These are phyloP conservation scores for Thunnus thynnus DNA, from an alignment of 2,113 vertebrate species.

Conservation along the genomic window DNA sequence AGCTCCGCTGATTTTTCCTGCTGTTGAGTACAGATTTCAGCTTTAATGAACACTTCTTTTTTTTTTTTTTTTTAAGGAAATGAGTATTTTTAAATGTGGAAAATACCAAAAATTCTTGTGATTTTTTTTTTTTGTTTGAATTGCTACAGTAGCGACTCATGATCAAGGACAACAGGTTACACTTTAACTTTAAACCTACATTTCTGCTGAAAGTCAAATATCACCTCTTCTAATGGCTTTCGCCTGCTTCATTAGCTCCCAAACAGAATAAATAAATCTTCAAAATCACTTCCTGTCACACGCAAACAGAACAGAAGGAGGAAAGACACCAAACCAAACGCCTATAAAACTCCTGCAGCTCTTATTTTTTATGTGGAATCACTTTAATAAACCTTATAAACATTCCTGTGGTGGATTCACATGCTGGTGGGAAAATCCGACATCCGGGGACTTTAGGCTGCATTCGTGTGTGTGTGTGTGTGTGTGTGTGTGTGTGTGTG, in stretches of 20 bases:
- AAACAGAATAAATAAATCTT: slow-evolving; percentile 6
- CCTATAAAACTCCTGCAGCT: neutral
- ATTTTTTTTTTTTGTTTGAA: neutral
- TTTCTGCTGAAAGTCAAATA: slow-evolving; percentile 33
- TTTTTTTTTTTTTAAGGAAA: too few relatives aligned
- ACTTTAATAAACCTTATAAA: slow-evolving; percentile 27
- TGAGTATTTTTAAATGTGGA: neutral
- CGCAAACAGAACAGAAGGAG: neutral
- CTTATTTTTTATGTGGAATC: neutral
- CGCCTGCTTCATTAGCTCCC: slow-evolving; percentile 12
- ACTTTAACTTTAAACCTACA: slow-evolving; percentile 55
- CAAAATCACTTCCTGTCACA: neutral
- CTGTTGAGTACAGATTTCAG: neutral
- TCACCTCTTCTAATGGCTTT: slow-evolving; percentile 1
- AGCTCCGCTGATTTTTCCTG: neutral
- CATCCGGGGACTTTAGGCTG: neutral
- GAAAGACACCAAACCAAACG: neutral
- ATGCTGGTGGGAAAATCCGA: neutral
- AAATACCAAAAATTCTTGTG: neutral
- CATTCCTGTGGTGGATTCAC: neutral
- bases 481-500: too few relatives aligned
- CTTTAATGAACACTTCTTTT: neutral
- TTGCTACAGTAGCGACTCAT: neutral
- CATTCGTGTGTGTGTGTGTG: too few relatives aligned
- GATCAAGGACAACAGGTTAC: slow-evolving; percentile 43